Evolutionary conservation across 2,888 invertebrate genomes (phyloP).

Genomic region (Philopedon plagiatum): DNA sequence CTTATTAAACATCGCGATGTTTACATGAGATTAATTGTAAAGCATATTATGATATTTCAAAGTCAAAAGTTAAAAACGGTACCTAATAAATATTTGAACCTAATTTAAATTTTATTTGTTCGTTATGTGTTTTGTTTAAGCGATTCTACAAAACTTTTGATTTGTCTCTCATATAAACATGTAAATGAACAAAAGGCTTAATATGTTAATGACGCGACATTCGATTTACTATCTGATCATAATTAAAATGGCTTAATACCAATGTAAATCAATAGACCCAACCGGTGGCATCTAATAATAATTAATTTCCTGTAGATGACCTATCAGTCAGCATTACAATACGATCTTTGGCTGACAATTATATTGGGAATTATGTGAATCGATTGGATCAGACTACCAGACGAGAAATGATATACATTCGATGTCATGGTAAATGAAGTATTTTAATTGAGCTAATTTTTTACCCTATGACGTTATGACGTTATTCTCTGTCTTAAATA

Average conservation of each 20-base stretch:
- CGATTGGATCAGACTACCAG: conserved; percentile 40
- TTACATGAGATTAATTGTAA: too few relatives aligned
- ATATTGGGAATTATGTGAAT: conserved; percentile 42
- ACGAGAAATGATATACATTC: conserved; percentile 40
- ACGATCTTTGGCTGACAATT: conserved; percentile 48
- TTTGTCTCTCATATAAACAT: not conserved
- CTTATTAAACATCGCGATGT: too few relatives aligned
- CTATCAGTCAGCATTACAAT: conserved; percentile 45
- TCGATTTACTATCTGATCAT: conserved; percentile 40
- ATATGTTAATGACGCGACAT: conserved; percentile 43
- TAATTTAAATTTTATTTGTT: too few relatives aligned
- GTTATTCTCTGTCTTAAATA: too few relatives aligned
- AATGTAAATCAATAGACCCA: conserved; percentile 47
- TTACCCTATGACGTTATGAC: not conserved
- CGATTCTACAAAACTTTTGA: too few relatives aligned
- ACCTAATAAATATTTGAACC: too few relatives aligned
- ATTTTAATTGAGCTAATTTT: conserved; percentile 45
- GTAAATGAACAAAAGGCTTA: conserved; percentile 1
- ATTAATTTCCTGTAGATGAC: conserved; percentile 49
- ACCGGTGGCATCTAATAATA: conserved; percentile 46
- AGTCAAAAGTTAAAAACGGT: too few relatives aligned
- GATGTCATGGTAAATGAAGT: conserved; percentile 37
- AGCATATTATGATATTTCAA: too few relatives aligned
- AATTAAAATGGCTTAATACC: conserved; percentile 49
- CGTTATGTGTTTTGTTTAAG: too few relatives aligned